phyloP scores from a whole-genome alignment of 2,888 invertebrate genomes.

The Phrixothrix hirtus region DNA sequence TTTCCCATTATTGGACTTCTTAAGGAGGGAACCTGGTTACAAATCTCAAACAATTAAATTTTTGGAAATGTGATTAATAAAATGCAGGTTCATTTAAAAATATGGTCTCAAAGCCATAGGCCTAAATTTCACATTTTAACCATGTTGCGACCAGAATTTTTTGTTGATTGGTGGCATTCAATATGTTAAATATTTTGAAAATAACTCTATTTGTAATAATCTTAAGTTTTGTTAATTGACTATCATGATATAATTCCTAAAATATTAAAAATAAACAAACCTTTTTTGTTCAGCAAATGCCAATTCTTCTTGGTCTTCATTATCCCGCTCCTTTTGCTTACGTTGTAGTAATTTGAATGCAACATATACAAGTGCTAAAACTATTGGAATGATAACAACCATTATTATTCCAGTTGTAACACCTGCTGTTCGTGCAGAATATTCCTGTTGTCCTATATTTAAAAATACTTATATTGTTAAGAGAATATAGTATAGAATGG shows the following conservation, averaged over 20 bases:
- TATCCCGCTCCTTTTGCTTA: constrained; percentile 42
- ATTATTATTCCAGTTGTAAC: constrained; percentile 77
- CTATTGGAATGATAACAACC: constrained; percentile 73
- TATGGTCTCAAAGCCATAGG: too few species aligned
- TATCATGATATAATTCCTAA: constrained; percentile 1
- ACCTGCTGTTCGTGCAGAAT: constrained; percentile 76
- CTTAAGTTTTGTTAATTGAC: too few species aligned
- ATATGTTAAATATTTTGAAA: too few species aligned
- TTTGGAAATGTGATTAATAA: too few species aligned
- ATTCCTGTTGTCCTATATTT: constrained; percentile 75
- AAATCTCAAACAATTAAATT: too few species aligned
- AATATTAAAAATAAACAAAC: constrained; percentile 17
- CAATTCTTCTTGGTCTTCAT: constrained; percentile 37
- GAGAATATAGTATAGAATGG: neutral
- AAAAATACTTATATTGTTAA: constrained; percentile 11
- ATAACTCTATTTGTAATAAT: too few species aligned
- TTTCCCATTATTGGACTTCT: too few species aligned
- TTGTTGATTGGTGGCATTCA: too few species aligned
- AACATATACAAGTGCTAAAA: constrained; percentile 65
- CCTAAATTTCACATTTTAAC: too few species aligned
- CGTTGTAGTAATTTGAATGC: constrained; percentile 48
- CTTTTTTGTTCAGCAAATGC: constrained; percentile 30
- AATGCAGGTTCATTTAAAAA: too few species aligned
- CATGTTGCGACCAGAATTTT: too few species aligned
- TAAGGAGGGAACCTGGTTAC: too few species aligned